Conservation (phyloP, 2,888 invertebrate species). For the Hirtodrosophila confusa region DNA sequence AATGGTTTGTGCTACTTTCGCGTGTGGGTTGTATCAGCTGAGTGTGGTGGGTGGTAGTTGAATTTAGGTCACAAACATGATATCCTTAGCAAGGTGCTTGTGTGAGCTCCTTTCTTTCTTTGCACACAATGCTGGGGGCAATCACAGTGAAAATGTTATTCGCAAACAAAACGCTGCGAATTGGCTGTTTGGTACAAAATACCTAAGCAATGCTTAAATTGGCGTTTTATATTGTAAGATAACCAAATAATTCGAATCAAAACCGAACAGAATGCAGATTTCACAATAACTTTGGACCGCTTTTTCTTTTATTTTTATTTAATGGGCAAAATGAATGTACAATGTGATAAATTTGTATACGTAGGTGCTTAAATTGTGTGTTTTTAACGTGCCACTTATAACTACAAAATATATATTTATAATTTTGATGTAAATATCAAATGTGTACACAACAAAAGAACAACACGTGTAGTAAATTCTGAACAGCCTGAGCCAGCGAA, state of each 20-base stretch:
- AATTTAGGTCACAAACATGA: constrained; percentile 67
- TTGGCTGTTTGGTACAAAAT: neutral
- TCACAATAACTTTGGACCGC: constrained; percentile 16
- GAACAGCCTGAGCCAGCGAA: constrained; percentile 9
- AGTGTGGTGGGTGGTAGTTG: constrained; percentile 35
- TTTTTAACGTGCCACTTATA: constrained; percentile 29
- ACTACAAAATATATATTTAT: constrained; percentile 21
- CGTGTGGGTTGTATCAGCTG: constrained; percentile 31
- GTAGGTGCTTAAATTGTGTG: constrained; percentile 21
- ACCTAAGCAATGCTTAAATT: neutral
- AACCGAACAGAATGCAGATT: constrained; percentile 7
- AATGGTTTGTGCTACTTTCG: constrained; percentile 46
- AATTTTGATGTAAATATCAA: constrained; percentile 52
- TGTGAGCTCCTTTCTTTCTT: constrained; percentile 16
- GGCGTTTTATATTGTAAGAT: neutral
- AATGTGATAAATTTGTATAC: constrained; percentile 27
- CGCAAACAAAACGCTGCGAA: constrained; percentile 5
- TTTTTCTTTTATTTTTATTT: constrained; percentile 3
- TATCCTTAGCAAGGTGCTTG: constrained; percentile 43
- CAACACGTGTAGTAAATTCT: constrained; percentile 40
- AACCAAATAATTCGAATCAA: constrained; percentile 12
- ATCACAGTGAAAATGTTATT: constrained; percentile 17
- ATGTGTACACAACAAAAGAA: constrained; percentile 36
- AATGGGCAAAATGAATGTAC: constrained; percentile 16
- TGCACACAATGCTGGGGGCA: constrained; percentile 15